Percentiles rank a stretch among this genome's conserved stretches.
These are phyloP conservation scores for Phrynosoma platyrhinos DNA, from an alignment of 2,113 vertebrate genomes.

Conservation along the genomic window DNA sequence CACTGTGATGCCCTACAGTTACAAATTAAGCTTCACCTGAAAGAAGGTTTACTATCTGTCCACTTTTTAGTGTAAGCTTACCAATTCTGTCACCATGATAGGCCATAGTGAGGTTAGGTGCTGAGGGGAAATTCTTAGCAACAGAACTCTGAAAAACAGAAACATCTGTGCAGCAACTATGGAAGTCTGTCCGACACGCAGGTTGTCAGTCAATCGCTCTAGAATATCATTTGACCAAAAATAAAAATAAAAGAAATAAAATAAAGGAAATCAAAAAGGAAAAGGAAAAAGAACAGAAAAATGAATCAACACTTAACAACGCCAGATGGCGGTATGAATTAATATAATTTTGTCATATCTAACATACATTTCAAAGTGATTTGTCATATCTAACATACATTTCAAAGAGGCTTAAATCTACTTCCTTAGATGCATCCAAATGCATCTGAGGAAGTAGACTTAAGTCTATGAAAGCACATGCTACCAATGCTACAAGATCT, in stretches of 20 bases:
- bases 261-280: not conserved
- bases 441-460: too few species aligned
- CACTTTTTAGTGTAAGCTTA: slow-evolving; percentile 67
- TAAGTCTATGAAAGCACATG: too few species aligned
- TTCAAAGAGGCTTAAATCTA: too few species aligned
- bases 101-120: slow-evolving; percentile 96
- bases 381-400: not conserved
- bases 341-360: not conserved
- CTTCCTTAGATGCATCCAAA: too few species aligned
- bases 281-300: not conserved
- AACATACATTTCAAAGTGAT: not conserved
- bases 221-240: slow-evolving; percentile 12
- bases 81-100: slow-evolving; percentile 97
- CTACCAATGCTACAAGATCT: too few species aligned
- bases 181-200: slow-evolving; percentile 88
- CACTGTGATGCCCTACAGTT: not conserved
- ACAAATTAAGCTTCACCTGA: not conserved
- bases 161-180: slow-evolving; percentile 92
- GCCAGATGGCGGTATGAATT: not conserved
- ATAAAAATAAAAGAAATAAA: not conserved
- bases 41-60: not conserved
- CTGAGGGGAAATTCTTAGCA: slow-evolving; percentile 93
- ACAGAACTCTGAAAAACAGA: slow-evolving; percentile 94
- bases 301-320: not conserved
- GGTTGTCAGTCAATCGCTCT: slow-evolving; percentile 95